Percentiles rank a stretch among this genome's conserved stretches.
Conservation (phyloP, 2,888 invertebrate species). For the Xestoiulus laeticollis region DNA sequence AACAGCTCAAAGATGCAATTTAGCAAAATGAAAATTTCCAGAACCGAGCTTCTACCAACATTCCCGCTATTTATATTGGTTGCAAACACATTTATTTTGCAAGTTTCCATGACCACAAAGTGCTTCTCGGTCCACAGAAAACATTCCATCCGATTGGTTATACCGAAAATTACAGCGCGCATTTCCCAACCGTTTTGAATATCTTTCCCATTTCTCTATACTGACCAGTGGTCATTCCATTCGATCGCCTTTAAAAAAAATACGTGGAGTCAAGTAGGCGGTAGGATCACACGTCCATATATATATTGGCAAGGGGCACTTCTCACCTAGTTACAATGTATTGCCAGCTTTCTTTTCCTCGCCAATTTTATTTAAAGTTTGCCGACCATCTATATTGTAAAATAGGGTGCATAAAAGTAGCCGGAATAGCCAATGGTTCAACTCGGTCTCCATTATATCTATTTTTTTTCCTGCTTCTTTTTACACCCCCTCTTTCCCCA, state of each 20-base stretch:
- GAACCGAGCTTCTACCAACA: neutral
- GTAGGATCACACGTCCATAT: neutral
- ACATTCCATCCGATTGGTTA: neutral
- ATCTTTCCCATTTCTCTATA: neutral
- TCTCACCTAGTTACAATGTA: slow-evolving; percentile 35
- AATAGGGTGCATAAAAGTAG: slow-evolving; percentile 33
- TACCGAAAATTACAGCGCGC: neutral
- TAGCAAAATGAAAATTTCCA: neutral
- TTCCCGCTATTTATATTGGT: neutral
- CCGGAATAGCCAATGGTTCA: slow-evolving; percentile 36
- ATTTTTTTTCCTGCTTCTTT: neutral
- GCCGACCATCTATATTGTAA: slow-evolving; percentile 39
- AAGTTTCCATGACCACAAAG: slow-evolving; percentile 7
- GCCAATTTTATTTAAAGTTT: slow-evolving; percentile 41
- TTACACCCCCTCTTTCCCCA: neutral
- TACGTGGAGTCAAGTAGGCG: neutral
- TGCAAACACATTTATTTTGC: neutral
- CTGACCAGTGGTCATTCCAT: neutral
- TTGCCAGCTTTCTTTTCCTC: slow-evolving; percentile 28
- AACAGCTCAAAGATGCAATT: neutral
- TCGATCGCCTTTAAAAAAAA: slow-evolving; percentile 4
- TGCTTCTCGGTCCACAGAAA: neutral
- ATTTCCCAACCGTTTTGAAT: neutral
- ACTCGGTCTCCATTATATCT: neutral
- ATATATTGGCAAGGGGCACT: slow-evolving; percentile 33